Evolutionary conservation across 2,797 vertebrate species (phyloP), one percentile per base, ranked within the genome.

Genomic region (Onychomys arenicola): DNA sequence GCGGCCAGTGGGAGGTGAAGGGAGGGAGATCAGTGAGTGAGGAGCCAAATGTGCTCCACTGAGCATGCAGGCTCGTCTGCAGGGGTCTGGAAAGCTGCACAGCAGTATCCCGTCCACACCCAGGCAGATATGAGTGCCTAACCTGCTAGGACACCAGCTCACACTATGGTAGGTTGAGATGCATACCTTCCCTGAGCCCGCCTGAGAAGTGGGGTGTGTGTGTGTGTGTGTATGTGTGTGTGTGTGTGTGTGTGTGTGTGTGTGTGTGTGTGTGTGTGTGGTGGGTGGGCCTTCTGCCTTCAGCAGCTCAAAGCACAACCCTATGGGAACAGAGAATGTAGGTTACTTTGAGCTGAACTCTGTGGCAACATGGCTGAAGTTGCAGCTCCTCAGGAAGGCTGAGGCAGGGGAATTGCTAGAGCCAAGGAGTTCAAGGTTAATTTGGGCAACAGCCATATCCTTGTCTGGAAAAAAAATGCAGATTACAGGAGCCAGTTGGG

Each of bases 21-120:
- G 40, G 14, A 49, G 32, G 82, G 5, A 25, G 43, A 82, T 3
- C 13, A 52, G 21, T 21, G 73, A 11, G 3, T 3, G 14, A 13
- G 25, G 23, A 4, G 40, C 25, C 52, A 7, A 1, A 0, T 37
- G 43, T 29, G 2, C 37, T 16, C 49, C 4, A 1, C 29, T 34
- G 12, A 37, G 52, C 52, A 14, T 5, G 46, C 46, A 16, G 27
- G 67, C 65, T 32, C 7, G 21, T 5, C 61, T 63, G 32, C 17
- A 9, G 43, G 65, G 49, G 34, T 71, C 43, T 59, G 77, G 37
- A 73, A n/a, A 67, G 37, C 14, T n/a, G 27, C 19, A 11, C 10
- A 2, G 49, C 17, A 49, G 59, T 6, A 16, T 55, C 59, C 23
- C 2, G 0, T 4, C 75, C 83, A 57, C 4, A 1, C n/a, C 57